phyloP scores from a whole-genome alignment of 1,140 invertebrate genomes.

The Meteorus sp. region DNA sequence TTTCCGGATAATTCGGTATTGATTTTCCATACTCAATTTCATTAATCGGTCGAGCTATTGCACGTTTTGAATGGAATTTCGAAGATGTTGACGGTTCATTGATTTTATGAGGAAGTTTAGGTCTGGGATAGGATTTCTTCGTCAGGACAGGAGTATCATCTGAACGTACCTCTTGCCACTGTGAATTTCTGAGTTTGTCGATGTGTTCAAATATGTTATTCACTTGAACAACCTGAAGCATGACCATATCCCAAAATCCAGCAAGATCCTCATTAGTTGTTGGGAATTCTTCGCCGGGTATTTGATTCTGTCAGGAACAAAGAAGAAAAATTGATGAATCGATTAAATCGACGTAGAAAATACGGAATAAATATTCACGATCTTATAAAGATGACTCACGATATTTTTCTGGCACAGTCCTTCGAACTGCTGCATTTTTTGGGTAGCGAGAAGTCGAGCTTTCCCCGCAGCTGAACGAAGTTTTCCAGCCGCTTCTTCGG shows the following conservation, averaged over 20 bases:
- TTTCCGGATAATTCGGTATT: background rate
- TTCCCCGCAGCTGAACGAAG: conserved; percentile 88
- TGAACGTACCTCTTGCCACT: conserved; percentile 68
- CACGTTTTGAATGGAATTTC: background rate
- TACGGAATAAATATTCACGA: conserved; percentile 5
- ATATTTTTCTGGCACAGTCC: conserved; percentile 82
- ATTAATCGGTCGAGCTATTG: conserved; percentile 1
- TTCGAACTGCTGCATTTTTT: conserved; percentile 95
- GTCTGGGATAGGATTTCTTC: background rate
- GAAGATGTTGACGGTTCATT: background rate
- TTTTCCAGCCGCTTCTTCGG: conserved; percentile 80
- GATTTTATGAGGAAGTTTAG: background rate
- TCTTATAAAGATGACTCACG: conserved; percentile 59
- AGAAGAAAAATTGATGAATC: background rate
- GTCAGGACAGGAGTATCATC: background rate
- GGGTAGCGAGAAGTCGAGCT: conserved; percentile 81
- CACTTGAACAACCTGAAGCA: conserved; percentile 83
- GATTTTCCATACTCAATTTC: background rate
- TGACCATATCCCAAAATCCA: conserved; percentile 97
- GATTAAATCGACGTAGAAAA: conserved; percentile 1
- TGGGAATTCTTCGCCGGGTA: conserved; percentile 78
- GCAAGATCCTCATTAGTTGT: conserved; percentile 87
- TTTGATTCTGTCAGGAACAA: conserved; percentile 61
- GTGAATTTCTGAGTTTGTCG: conserved; percentile 67
- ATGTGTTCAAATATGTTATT: conserved; percentile 80